Evolutionary conservation across 2,113 vertebrate species (phyloP), one percentile per base, ranked within the genome.

Genomic region (Hypocryptadius cinnamomeus): DNA sequence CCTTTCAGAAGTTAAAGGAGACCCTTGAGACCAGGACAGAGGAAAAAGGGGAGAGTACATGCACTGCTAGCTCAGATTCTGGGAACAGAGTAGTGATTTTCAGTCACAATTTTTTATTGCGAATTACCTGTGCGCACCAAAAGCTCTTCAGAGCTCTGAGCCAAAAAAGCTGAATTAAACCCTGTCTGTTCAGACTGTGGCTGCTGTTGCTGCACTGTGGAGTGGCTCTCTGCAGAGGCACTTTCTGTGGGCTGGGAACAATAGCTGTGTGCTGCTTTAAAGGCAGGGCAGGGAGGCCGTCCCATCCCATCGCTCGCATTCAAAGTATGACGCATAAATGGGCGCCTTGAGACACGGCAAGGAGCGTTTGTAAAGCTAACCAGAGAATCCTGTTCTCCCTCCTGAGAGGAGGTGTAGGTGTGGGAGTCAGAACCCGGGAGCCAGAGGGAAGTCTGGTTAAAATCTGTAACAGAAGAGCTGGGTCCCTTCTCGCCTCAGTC

Each of bases 371-470:
- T 48, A 88, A 92, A 84, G 88, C 85, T 66, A 96, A 93, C 92
- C 95, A 95, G 95, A 96, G 95, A 94, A 95, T 96, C 94, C 94
- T 94, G 95, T 96, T 96, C 87, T 96, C 76, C 94, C 92, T 95
- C 85, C 85, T 65, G 57, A 94, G 94, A 93, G 91, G 77, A 92
- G 93, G 50, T 94, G 94, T 96, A 96, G 96, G 95, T 95, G 93
- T 96, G 95, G 94, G 95, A 96, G 93, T 91, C 79, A 77, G 89
- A 95, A 71, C 51, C 73, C 1, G 0, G 57, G 79, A 95, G 94
- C 89, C 94, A 79, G 86, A 74, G 85, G 79, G 85, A 96, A 93
- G 92, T 85, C 93, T 95, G 95, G 87, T 84, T 96, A 94, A 91
- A 95, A 93, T 94, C 92, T 92, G 92, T 60, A 68, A 91, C n/a